phyloP scores from a whole-genome alignment of 1,140 invertebrate genomes.

The Drosophila bifasciata region DNA sequence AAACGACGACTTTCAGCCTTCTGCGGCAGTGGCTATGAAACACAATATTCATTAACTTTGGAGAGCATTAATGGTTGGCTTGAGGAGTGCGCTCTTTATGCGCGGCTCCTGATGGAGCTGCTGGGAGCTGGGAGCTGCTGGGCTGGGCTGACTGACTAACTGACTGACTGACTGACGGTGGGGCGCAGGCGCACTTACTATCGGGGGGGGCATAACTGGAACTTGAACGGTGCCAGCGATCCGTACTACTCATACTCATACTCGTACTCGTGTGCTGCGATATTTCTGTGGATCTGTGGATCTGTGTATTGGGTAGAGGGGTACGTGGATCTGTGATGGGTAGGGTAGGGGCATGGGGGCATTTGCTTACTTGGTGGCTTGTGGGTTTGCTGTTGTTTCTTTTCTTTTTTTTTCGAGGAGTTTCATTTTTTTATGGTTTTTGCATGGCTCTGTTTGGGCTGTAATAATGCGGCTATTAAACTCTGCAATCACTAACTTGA shows the following conservation, averaged over 20 bases:
- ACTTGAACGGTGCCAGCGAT: slow-evolving; percentile 34
- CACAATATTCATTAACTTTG: slow-evolving; percentile 82
- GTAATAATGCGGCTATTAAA: slow-evolving; percentile 78
- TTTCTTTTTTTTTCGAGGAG: slow-evolving; percentile 14
- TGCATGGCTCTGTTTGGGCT: slow-evolving; percentile 70
- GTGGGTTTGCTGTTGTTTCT: slow-evolving; percentile 34
- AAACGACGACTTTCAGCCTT: slow-evolving; percentile 59
- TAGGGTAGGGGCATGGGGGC: slow-evolving; percentile 3
- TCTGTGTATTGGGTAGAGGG: no score
- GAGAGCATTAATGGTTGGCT: slow-evolving; percentile 64
- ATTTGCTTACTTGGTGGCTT: slow-evolving; percentile 1
- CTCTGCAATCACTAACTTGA: slow-evolving; percentile 70
- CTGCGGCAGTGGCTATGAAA: slow-evolving; percentile 76
- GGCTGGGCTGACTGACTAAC: no score
- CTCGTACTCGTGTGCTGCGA: slow-evolving; percentile 3
- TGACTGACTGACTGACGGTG: no score
- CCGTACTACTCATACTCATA: neutral
- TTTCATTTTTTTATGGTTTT: slow-evolving; percentile 66
- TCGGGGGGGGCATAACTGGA: slow-evolving; percentile 43
- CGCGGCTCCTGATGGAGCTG: slow-evolving; percentile 24
- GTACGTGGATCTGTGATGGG: neutral
- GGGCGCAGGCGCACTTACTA: slow-evolving; percentile 13
- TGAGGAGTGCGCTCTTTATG: slow-evolving; percentile 40
- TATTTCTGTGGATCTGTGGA: no score
- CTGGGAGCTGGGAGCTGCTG: slow-evolving; percentile 3